Evolutionary conservation across 2,113 vertebrate species (phyloP).

Genomic region (Aptenodytes forsteri): DNA sequence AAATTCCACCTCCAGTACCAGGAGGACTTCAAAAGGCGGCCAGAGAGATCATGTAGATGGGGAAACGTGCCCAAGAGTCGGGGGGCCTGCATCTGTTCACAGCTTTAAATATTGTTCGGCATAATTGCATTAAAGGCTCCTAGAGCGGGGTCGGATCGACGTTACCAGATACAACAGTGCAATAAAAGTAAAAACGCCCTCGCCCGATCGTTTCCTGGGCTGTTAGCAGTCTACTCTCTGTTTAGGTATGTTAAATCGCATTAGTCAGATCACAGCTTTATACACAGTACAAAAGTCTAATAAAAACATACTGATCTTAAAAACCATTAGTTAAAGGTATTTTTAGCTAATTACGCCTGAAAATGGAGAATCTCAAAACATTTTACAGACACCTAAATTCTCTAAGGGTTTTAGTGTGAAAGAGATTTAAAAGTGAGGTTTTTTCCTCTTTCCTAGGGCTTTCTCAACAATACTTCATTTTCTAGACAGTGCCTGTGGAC

Average conservation of each 20-base stretch:
- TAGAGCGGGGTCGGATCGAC: not conserved
- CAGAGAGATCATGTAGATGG: constrained; percentile 61
- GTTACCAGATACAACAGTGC: not conserved
- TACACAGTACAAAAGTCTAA: fast-evolving
- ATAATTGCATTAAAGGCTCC: not conserved
- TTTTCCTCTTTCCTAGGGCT: not conserved
- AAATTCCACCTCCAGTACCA: constrained; percentile 68
- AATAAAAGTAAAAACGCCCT: not conserved
- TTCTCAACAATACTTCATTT: not conserved
- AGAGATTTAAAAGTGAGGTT: fast-evolving
- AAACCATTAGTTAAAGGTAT: not conserved
- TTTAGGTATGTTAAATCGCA: not conserved
- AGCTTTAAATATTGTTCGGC: constrained; percentile 40
- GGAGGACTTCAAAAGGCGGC: constrained; percentile 68
- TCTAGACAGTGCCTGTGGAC: not conserved
- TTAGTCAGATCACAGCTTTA: not conserved
- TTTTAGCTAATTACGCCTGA: not conserved
- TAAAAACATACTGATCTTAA: not conserved
- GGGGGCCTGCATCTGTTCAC: constrained; percentile 54
- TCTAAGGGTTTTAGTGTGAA: not conserved
- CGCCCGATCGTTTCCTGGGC: not conserved
- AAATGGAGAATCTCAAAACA: not conserved
- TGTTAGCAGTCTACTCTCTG: not conserved
- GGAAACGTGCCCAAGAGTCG: constrained; percentile 14
- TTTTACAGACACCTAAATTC: not conserved